A percentile compares a stretch with the other conserved stretches of the same genome.
These are phyloP conservation scores for Anoplophora glabripennis DNA, from an alignment of 1,140 invertebrate species.

Conservation along the genomic window DNA sequence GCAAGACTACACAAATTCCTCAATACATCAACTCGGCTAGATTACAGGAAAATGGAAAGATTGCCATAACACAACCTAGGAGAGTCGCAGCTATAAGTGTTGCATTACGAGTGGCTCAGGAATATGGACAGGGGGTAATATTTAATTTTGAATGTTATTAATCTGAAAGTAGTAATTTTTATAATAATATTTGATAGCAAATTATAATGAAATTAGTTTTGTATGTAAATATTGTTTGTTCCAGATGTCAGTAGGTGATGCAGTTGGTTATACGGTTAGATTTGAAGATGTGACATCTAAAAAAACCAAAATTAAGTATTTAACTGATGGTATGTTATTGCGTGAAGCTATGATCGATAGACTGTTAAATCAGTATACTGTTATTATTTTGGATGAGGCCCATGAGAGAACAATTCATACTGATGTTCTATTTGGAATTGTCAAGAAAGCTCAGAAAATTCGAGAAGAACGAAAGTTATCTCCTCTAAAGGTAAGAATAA, in stretches of 20 bases:
- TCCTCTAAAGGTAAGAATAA: constrained; percentile 61
- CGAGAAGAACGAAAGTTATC: constrained; percentile 59
- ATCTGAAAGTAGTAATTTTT: background rate
- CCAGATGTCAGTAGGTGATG: constrained; percentile 58
- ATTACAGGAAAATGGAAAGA: constrained; percentile 57
- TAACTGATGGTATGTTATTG: constrained; percentile 94
- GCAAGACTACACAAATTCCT: constrained; percentile 90
- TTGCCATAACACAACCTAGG: constrained; percentile 85
- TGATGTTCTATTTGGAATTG: constrained; percentile 86
- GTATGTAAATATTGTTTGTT: constrained; percentile 10
- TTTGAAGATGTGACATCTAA: constrained; percentile 83
- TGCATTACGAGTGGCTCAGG: constrained; percentile 81
- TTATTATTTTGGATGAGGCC: constrained; percentile 94
- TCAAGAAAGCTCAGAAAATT: constrained; percentile 74
- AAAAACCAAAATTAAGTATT: constrained; percentile 80
- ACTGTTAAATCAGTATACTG: constrained; percentile 70
- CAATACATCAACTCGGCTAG: constrained; percentile 67
- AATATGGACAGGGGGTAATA: constrained; percentile 55
- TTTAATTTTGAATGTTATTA: background rate
- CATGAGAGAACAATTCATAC: constrained; percentile 96
- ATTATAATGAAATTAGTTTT: constrained; percentile 7
- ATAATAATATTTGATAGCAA: background rate
- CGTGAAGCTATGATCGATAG: constrained; percentile 80
- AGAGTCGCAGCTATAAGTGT: constrained; percentile 90
- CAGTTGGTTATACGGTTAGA: constrained; percentile 87